Evolutionary conservation across 2,113 vertebrate species (phyloP).

Genomic region (Sterrhoptilus dennistouni): DNA sequence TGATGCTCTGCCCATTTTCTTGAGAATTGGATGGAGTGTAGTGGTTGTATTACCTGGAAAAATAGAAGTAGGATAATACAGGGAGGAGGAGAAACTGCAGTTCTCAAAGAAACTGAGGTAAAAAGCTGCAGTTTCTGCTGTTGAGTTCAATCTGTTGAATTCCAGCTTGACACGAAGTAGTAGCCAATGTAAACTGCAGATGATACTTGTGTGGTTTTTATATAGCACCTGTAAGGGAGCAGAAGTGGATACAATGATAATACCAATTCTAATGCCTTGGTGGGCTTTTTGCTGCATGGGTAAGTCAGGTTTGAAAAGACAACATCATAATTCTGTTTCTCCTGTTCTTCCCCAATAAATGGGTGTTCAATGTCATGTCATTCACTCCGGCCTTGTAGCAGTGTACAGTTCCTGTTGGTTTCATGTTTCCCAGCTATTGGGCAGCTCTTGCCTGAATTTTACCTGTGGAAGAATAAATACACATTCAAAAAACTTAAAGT

Average conservation of each 20-base stretch:
- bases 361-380: not conserved
- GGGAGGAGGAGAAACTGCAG: not conserved
- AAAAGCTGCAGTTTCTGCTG: not conserved
- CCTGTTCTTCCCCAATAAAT: not conserved
- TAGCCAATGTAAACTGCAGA: not conserved
- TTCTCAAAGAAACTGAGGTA: not conserved
- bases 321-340: not conserved
- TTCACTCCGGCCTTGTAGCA: not conserved
- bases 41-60: not conserved
- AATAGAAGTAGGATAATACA: not conserved
- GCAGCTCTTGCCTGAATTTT: not conserved
- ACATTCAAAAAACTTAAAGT: not conserved
- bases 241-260: not conserved
- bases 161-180: not conserved
- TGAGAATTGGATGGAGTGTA: not conserved
- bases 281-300: not conserved
- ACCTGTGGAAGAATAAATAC: not conserved
- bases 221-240: not conserved
- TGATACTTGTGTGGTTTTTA: not conserved
- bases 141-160: not conserved
- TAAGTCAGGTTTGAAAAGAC: not conserved
- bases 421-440: accelerated
- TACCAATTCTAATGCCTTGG: not conserved
- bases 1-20: not conserved
- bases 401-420: not conserved